phyloP scores from a whole-genome alignment of 1,140 invertebrate genomes.

The Drosophila parvula region DNA sequence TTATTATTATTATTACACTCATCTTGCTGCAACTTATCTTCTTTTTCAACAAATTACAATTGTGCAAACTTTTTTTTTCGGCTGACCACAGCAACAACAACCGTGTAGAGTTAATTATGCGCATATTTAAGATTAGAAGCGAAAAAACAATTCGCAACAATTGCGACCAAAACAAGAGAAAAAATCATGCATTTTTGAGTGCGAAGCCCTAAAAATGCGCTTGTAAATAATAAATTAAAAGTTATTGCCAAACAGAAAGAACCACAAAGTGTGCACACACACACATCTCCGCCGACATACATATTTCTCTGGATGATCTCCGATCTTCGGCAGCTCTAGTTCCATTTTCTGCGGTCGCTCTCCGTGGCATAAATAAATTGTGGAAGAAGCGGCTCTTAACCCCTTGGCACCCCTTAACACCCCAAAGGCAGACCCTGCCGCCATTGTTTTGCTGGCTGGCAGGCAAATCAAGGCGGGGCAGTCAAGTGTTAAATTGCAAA shows the following conservation, averaged over 20 bases:
- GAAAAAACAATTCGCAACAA: constrained; percentile 27
- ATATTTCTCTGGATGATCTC: constrained; percentile 13
- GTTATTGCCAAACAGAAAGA: constrained; percentile 58
- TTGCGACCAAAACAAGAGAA: constrained; percentile 23
- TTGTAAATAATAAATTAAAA: constrained; percentile 67
- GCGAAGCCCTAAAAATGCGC: constrained; percentile 70
- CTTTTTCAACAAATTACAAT: constrained; percentile 2
- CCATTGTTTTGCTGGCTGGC: constrained; percentile 30
- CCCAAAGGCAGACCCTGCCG: constrained; percentile 1
- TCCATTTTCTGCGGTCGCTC: constrained; percentile 69
- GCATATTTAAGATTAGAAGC: constrained; percentile 62
- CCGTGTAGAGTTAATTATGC: constrained; percentile 62
- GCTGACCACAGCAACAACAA: constrained; percentile 48
- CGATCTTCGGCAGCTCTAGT: constrained; percentile 40
- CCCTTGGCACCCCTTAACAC: constrained; percentile 2
- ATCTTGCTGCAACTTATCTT: background rate
- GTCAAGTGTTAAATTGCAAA: constrained; percentile 81
- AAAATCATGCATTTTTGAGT: constrained; percentile 69
- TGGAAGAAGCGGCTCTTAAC: constrained; percentile 34
- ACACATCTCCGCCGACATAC: constrained; percentile 1
- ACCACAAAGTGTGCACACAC: constrained; percentile 63
- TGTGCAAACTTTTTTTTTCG: constrained; percentile 33
- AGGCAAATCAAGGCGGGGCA: constrained; percentile 59
- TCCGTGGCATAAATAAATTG: constrained; percentile 68
- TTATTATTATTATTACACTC: too few relatives aligned